These are phyloP conservation scores for Penelope pileata DNA, from an alignment of 2,113 vertebrate species.

Conservation along the genomic window DNA sequence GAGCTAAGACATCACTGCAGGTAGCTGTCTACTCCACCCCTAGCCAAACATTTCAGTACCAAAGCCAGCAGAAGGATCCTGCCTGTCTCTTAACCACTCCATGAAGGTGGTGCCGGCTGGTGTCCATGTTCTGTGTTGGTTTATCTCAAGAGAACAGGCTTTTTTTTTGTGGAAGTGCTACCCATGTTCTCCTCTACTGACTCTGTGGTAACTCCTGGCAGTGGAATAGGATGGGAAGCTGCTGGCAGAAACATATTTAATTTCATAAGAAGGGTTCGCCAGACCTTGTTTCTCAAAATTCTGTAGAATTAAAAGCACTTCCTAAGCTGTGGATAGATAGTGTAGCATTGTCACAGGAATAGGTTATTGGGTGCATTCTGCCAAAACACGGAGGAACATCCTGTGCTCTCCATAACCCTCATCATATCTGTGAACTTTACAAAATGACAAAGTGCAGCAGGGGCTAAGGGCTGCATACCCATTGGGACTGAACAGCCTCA, in stretches of 20 bases:
- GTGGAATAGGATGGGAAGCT: background rate
- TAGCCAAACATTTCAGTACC: background rate
- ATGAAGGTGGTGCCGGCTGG: conserved; percentile 1
- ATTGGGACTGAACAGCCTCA: background rate
- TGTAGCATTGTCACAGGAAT: background rate
- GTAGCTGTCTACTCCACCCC: background rate
- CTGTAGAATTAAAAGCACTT: background rate
- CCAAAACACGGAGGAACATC: background rate
- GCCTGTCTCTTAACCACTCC: background rate
- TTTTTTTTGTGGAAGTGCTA: background rate
- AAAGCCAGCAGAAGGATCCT: background rate
- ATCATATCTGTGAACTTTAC: background rate
- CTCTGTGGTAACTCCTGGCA: conserved; percentile 10
- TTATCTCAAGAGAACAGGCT: background rate
- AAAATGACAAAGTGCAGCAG: background rate
- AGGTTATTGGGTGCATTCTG: background rate
- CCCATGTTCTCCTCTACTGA: background rate
- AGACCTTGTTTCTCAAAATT: conserved; percentile 1
- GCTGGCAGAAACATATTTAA: conserved; percentile 7
- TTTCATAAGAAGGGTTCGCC: background rate
- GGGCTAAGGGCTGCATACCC: background rate
- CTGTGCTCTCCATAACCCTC: background rate
- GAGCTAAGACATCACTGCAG: background rate
- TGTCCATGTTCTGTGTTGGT: background rate
- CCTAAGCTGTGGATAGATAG: background rate